These are phyloP conservation scores for Acinonyx jubatus DNA, from an alignment of 2,113 vertebrate genomes.

Conservation along the genomic window DNA sequence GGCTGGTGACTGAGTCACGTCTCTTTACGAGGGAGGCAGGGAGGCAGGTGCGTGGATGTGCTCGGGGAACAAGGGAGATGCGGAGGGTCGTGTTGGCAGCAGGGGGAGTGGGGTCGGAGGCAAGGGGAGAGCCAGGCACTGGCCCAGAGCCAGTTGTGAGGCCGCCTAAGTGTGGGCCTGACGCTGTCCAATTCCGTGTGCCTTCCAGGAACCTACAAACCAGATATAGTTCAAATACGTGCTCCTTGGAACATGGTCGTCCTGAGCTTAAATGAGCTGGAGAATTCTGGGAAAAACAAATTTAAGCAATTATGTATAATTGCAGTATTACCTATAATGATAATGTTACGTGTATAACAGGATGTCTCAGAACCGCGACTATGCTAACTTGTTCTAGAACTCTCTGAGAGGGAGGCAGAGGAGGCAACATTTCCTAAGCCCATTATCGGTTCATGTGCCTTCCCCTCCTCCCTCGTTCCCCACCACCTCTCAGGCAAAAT, in stretches of 20 bases:
- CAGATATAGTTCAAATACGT: background rate
- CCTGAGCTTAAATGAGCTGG: background rate
- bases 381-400: background rate
- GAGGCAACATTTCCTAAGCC: background rate
- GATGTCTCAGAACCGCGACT: background rate
- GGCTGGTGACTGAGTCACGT: slow-evolving; percentile 48
- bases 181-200: background rate
- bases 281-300: background rate
- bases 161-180: accelerated
- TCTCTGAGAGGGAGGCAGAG: background rate
- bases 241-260: background rate
- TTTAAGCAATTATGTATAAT: background rate
- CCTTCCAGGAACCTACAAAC: background rate
- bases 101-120: background rate
- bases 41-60: background rate
- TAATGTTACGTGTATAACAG: no score
- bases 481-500: background rate
- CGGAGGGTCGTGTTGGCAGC: background rate
- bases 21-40: background rate
- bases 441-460: background rate
- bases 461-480: background rate
- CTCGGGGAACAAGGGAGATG: accelerated
- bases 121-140: accelerated
- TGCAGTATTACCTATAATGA: background rate
- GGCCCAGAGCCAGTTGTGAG: accelerated